phyloP scores from a whole-genome alignment of 2,113 vertebrate species.

The Vicugna pacos region DNA sequence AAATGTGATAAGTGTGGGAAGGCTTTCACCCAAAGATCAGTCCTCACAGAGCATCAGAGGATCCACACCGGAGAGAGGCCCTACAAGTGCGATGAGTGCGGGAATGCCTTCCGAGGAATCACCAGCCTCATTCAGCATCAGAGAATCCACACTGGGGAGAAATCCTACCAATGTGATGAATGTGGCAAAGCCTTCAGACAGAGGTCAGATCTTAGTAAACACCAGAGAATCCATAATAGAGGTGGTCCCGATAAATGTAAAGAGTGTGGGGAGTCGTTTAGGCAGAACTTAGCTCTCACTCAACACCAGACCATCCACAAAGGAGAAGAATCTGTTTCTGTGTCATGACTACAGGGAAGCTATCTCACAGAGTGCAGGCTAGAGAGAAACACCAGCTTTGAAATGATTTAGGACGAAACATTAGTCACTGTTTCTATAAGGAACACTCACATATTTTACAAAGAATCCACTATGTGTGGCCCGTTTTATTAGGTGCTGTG shows the following conservation, averaged over 20 bases:
- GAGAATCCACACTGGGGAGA: constrained; percentile 71
- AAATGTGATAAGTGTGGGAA: constrained; percentile 29
- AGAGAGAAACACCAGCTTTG: neutral
- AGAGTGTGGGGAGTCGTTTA: neutral
- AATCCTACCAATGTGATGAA: constrained; percentile 67
- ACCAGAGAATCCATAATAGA: constrained; percentile 52
- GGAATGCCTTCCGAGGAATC: constrained; percentile 27
- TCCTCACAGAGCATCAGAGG: constrained; percentile 18
- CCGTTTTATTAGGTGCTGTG: neutral
- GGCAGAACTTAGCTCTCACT: neutral
- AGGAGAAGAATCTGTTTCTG: neutral
- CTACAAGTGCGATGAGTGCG: constrained; percentile 8
- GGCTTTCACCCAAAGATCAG: constrained; percentile 38
- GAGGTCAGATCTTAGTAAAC: constrained; percentile 62
- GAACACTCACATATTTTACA: neutral
- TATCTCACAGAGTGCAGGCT: neutral
- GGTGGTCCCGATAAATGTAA: neutral
- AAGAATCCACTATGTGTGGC: neutral
- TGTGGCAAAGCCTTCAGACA: constrained; percentile 72
- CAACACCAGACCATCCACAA: neutral
- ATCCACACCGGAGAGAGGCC: constrained; percentile 18
- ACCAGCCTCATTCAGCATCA: constrained; percentile 54
- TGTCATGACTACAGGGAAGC: neutral
- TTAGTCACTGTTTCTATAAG: neutral
- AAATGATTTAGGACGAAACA: neutral